Base-by-base conservation (phyloP, 2,797 vertebrate species). In the Atherinosoma microstoma region DNA sequence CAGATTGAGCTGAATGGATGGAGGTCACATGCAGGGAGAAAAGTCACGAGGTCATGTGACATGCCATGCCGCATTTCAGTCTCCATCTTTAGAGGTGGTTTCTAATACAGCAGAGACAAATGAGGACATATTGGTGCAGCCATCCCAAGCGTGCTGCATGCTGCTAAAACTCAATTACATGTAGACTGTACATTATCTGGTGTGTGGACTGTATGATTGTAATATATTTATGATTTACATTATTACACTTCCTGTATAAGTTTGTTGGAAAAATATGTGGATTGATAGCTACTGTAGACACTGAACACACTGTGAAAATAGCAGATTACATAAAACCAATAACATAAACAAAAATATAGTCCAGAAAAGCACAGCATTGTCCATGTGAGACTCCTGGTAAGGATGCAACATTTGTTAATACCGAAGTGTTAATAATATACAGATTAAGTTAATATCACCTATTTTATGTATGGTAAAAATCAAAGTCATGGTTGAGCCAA, bases 281-380 rank as follows among this genome's bases (percentile, higher is more conserved):
- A 86, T 93, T 91, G 72, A 86, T 80, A 94, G 83, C 93, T 89
- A 72, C 57, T 69, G 67, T 70, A 94, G 93, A 96, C 94, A 95
- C 88, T 92, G 95, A 93, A 93, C 95, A 91, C 83, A 87, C 84
- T 83, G 94, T 95, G 94, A 94, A 91, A 81, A 91, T 87, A 84
- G 81, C 91, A 95, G 86, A 91, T 89, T 94, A 96, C 94, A 96
- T 94, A 94, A 83, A 94, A 95, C 93, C 93, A 93, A 89, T 91
- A 91, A 95, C 63, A 72, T 1, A 95, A 94, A 91, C 93, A 47
- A 9, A 82, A 2, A 94, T 94, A 90, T 92, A 93, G 90, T 93
- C 93, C 83, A 89, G 91, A 86, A 49, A 78, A 95, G 89, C 93
- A 93, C 81, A 92, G 94, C 91, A 94, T 92, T 93, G 81, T 84